Conservation (phyloP, 2,888 invertebrate species). For the Endotricha flammealis region DNA sequence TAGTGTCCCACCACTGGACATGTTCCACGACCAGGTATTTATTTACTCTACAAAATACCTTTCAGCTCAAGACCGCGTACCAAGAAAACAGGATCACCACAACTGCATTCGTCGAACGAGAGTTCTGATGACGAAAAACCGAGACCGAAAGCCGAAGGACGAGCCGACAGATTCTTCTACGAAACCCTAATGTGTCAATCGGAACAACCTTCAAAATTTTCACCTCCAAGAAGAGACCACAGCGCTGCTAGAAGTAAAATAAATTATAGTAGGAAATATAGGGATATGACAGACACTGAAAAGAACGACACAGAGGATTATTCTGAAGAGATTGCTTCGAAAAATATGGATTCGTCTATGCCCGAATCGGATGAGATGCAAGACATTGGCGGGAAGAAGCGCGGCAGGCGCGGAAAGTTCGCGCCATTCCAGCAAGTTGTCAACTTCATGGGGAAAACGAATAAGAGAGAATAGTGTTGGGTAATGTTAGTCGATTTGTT, state of each 20-base stretch:
- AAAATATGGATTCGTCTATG: slow-evolving; percentile 51
- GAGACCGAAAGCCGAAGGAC: slow-evolving; percentile 38
- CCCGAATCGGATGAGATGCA: slow-evolving; percentile 55
- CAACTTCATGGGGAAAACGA: slow-evolving; percentile 63
- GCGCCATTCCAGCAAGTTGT: slow-evolving; percentile 61
- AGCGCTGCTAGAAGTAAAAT: slow-evolving; percentile 31
- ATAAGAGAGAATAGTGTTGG: slow-evolving; percentile 48
- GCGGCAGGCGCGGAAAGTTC: slow-evolving; percentile 50
- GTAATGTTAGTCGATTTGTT: slow-evolving; percentile 22
- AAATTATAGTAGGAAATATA: slow-evolving; percentile 43
- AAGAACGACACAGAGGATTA: slow-evolving; percentile 54
- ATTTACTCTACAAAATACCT: slow-evolving; percentile 6
- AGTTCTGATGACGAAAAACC: slow-evolving; percentile 57
- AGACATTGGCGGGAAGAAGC: slow-evolving; percentile 48
- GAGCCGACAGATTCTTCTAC: slow-evolving; percentile 59
- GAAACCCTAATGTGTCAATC: slow-evolving; percentile 61
- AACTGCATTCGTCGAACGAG: slow-evolving; percentile 47
- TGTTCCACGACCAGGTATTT: no score
- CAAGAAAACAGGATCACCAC: slow-evolving; percentile 44
- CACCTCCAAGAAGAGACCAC: slow-evolving; percentile 38
- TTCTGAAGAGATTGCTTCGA: slow-evolving; percentile 52
- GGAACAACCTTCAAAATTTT: slow-evolving; percentile 34
- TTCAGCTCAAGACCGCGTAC: slow-evolving; percentile 36
- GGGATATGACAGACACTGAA: slow-evolving; percentile 47
- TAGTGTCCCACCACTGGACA: no score